phyloP scores from a whole-genome alignment of 1,140 invertebrate genomes.

The Popillia japonica region DNA sequence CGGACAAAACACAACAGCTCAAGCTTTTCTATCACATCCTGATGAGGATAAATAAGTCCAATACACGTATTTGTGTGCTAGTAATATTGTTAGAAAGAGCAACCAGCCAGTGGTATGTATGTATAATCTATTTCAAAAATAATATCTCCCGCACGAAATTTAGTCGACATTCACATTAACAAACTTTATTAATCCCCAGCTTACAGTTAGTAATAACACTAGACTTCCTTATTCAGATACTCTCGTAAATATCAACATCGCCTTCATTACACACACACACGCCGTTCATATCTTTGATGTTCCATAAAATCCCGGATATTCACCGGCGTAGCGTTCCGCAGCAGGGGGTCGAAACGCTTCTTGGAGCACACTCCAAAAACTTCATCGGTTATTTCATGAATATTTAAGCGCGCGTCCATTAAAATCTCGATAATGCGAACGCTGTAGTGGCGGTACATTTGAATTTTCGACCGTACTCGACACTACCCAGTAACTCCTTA shows the following conservation, averaged over 20 bases:
- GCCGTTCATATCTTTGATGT: background rate
- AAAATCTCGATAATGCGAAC: slow-evolving; percentile 10
- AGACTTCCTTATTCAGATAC: slow-evolving; percentile 3
- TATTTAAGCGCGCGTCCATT: background rate
- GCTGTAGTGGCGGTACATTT: background rate
- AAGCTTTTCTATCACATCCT: no score
- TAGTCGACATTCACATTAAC: no score
- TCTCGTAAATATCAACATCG: background rate
- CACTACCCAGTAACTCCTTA: background rate
- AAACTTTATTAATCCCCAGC: no score
- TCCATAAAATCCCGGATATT: slow-evolving; percentile 2
- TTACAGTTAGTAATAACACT: no score
- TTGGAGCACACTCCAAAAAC: background rate
- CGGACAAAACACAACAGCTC: no score
- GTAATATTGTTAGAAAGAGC: no score
- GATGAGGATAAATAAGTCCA: no score
- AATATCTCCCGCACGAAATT: no score
- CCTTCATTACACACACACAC: background rate
- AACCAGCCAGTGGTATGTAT: no score
- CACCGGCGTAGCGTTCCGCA: background rate
- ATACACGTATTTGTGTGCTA: no score
- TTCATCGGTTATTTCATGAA: slow-evolving; percentile 6
- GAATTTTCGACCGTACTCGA: background rate
- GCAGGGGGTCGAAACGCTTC: background rate
- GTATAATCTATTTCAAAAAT: no score